Conservation (phyloP, 2,113 vertebrate genomes). For the Corynorhinus townsendii region DNA sequence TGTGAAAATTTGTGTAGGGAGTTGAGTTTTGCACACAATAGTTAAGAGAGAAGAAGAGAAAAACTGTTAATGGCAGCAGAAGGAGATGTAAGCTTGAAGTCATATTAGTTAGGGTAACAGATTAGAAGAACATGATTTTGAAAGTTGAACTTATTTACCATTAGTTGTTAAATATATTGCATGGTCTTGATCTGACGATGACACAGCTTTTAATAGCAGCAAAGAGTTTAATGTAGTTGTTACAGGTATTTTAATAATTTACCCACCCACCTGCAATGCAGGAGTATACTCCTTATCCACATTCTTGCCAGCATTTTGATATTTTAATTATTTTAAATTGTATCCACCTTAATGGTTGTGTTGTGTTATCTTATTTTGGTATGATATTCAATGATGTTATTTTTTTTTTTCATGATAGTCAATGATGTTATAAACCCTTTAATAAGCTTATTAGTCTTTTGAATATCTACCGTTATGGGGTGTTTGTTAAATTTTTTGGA, state of each 20-base stretch:
- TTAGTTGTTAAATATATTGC: not conserved
- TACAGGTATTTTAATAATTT: not conserved
- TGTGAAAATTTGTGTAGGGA: not conserved
- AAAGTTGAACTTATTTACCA: not conserved
- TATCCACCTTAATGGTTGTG: not conserved
- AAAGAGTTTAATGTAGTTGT: not conserved
- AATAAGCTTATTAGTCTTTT: not conserved
- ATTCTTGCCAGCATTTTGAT: not conserved
- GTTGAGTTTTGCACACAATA: not conserved
- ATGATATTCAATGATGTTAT: not conserved
- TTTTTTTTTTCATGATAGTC: too few relatives aligned
- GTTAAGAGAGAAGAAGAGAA: not conserved
- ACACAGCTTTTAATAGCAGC: not conserved
- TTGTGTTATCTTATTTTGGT: not conserved
- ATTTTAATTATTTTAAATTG: not conserved
- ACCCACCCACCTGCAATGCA: not conserved
- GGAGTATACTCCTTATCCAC: not conserved
- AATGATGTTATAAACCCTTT: not conserved
- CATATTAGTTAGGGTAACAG: not conserved
- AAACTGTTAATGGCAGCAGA: not conserved
- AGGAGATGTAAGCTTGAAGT: not conserved
- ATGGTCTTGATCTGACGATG: not conserved
- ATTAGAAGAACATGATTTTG: not conserved
- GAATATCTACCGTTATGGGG: not conserved
- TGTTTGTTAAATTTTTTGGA: not conserved